Conservation (phyloP, 2,797 vertebrate genomes). For the Cyclopterus lumpus region DNA sequence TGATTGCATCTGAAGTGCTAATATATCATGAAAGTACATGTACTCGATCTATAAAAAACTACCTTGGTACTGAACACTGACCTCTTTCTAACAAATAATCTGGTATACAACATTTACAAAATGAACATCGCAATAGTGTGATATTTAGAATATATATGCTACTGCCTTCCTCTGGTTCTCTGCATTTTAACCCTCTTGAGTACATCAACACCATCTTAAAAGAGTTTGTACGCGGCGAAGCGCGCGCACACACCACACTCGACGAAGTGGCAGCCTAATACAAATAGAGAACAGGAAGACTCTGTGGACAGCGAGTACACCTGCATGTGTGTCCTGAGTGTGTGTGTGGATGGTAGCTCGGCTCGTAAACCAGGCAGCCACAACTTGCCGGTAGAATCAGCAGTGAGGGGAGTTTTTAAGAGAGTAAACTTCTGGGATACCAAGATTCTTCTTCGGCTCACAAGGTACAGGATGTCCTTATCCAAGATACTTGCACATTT, state of each 20-base stretch:
- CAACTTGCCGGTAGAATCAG: slow-evolving; percentile 72
- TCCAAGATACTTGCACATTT: slow-evolving; percentile 81
- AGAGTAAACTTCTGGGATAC: slow-evolving; percentile 76
- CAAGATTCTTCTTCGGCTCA: slow-evolving; percentile 76
- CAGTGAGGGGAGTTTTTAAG: slow-evolving; percentile 58
- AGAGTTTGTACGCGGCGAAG: slow-evolving; percentile 62
- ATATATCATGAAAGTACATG: slow-evolving; percentile 81
- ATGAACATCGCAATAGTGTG: slow-evolving; percentile 81
- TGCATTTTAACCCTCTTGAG: slow-evolving; percentile 58
- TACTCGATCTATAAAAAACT: slow-evolving; percentile 82
- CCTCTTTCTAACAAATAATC: slow-evolving; percentile 83
- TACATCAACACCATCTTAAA: slow-evolving; percentile 56
- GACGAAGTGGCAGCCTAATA: slow-evolving; percentile 74
- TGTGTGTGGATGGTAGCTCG: slow-evolving; percentile 73
- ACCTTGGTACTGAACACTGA: slow-evolving; percentile 83
- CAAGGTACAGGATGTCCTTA: slow-evolving; percentile 73
- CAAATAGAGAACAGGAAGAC: slow-evolving; percentile 84
- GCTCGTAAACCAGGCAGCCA: slow-evolving; percentile 71
- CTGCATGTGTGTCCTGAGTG: slow-evolving; percentile 82
- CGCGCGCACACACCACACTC: slow-evolving; percentile 62
- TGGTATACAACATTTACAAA: slow-evolving; percentile 86
- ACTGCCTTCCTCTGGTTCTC: slow-evolving; percentile 82
- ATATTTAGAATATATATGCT: slow-evolving; percentile 82
- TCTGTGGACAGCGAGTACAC: slow-evolving; percentile 82
- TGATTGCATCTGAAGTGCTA: slow-evolving; percentile 81